A percentile compares a stretch with the other conserved stretches of the same genome.
Conservation (phyloP, 2,888 invertebrate genomes). For the Panorpa germanica region DNA sequence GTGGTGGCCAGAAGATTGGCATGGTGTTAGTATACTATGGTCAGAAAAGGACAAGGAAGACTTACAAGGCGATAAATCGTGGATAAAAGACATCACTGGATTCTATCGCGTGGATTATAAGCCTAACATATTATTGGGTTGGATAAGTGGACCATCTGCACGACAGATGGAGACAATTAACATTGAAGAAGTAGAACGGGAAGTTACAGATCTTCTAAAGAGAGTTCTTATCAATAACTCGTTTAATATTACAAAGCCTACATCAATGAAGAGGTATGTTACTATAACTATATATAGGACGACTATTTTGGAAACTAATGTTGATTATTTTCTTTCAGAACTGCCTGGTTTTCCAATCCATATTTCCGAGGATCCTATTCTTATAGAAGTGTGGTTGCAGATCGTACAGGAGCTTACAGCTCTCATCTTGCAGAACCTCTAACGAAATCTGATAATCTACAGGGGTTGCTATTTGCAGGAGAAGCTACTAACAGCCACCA, state of each 20-base stretch:
- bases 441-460: constrained; percentile 15
- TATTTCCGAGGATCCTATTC: constrained; percentile 32
- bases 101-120: constrained; percentile 37
- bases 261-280: no score
- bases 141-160: constrained; percentile 38
- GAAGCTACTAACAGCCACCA: constrained; percentile 37
- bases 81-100: constrained; percentile 37
- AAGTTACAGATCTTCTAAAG: no score
- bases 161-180: constrained; percentile 32
- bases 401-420: constrained; percentile 4
- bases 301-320: no score
- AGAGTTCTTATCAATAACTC: no score
- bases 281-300: no score
- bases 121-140: constrained; percentile 34
- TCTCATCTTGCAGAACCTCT: constrained; percentile 27
- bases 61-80: constrained; percentile 18
- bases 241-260: no score
- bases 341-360: no score
- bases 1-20: constrained; percentile 35
- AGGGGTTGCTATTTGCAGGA: constrained; percentile 35
- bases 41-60: constrained; percentile 25
- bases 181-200: constrained; percentile 27
- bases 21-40: constrained; percentile 38
- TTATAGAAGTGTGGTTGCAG: constrained; percentile 24
- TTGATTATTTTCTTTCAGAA: no score